Evolutionary conservation across 2,113 vertebrate genomes (phyloP).

Genomic region (Laticauda laticaudata): DNA sequence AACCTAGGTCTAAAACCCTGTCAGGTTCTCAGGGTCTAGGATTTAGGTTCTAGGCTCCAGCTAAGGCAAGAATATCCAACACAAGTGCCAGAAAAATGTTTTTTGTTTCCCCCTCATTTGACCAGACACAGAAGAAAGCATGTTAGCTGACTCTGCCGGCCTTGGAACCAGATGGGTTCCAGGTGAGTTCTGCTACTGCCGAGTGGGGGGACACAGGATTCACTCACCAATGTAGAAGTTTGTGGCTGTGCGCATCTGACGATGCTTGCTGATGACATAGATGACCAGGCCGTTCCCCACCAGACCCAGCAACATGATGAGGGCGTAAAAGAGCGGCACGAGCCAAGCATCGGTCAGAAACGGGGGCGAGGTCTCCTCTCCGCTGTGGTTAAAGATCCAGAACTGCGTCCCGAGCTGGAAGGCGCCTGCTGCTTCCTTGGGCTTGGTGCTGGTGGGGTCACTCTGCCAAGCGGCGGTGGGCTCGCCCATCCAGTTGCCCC

Average conservation of each 20-base stretch:
- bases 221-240: slow-evolving; percentile 61
- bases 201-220: not conserved
- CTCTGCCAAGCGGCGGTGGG: not conserved
- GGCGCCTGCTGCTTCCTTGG: not conserved
- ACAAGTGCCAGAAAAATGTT: not conserved
- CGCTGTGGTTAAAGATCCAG: slow-evolving; percentile 22
- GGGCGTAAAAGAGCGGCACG: slow-evolving; percentile 52
- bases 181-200: not conserved
- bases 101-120: not conserved
- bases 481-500: not conserved
- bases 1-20: too few relatives aligned
- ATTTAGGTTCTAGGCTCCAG: not conserved
- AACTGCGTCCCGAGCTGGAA: not conserved
- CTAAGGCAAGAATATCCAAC: not conserved
- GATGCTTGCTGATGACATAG: slow-evolving; percentile 50
- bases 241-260: slow-evolving; percentile 56
- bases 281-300: slow-evolving; percentile 56
- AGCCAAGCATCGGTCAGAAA: slow-evolving; percentile 60
- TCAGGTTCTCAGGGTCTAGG: not conserved
- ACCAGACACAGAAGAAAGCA: not conserved
- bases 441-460: not conserved
- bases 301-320: slow-evolving; percentile 58
- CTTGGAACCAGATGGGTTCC: not conserved
- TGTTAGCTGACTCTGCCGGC: too few relatives aligned
- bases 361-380: slow-evolving; percentile 38